Evolutionary conservation across 2,888 invertebrate species (phyloP).

Genomic region (Drosophila cognata): DNA sequence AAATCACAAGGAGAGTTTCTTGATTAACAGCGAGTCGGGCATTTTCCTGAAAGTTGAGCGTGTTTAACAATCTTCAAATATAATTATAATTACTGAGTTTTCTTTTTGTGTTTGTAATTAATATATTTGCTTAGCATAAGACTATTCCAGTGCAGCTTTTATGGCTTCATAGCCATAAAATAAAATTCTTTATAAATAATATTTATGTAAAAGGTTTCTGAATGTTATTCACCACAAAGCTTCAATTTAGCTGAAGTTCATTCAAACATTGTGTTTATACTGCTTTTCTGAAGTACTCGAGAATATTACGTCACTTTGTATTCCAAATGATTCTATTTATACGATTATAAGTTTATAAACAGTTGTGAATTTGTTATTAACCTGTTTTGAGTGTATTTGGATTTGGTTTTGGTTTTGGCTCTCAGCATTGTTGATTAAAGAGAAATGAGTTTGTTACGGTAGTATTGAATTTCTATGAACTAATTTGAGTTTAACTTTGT

Average conservation of each 20-base stretch:
- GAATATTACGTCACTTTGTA: slow-evolving; percentile 27
- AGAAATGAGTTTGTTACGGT: not conserved
- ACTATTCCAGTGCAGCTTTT: not conserved
- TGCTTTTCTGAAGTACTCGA: not conserved
- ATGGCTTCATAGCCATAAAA: not conserved
- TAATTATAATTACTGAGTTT: not conserved
- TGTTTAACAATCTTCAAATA: not conserved
- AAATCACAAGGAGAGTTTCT: slow-evolving; percentile 52
- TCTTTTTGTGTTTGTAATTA: not conserved
- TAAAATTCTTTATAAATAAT: not conserved
- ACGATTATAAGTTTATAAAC: not conserved
- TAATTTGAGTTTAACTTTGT: not conserved
- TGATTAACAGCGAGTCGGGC: slow-evolving; percentile 65
- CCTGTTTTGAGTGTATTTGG: slow-evolving; percentile 10
- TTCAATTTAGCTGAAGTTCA: slow-evolving; percentile 18
- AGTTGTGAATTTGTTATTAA: not conserved
- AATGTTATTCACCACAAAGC: not conserved
- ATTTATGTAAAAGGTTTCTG: not conserved
- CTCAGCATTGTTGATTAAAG: not conserved
- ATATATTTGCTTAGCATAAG: not conserved
- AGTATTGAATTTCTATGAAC: not conserved
- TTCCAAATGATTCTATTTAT: not conserved
- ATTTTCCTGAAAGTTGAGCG: slow-evolving; percentile 40
- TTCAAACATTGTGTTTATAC: not conserved
- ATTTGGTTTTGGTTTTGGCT: not conserved